Conservation (phyloP, 2,888 invertebrate species). For the Rhagonycha fulva region DNA sequence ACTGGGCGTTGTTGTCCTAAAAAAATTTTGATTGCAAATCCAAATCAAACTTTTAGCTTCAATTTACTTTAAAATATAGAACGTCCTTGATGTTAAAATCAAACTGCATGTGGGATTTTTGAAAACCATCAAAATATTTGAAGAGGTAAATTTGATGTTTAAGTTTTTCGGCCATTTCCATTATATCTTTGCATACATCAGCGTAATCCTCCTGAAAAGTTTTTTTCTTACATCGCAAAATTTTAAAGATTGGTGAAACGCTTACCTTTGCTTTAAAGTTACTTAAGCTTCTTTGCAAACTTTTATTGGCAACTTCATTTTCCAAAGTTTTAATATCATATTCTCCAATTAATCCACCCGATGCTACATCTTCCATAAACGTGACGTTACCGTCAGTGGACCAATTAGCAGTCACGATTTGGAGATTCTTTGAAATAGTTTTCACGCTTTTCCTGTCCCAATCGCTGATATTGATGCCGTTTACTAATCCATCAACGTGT, state of each 20-base stretch:
- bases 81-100: conserved; percentile 41
- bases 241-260: conserved; percentile 2
- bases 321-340: conserved; percentile 45
- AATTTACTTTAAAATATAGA: conserved; percentile 45
- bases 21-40: conserved; percentile 21
- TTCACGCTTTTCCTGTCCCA: conserved; percentile 55
- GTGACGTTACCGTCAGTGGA: conserved; percentile 50
- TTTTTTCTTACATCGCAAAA: not conserved
- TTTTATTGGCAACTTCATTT: conserved; percentile 41
- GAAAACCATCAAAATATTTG: conserved; percentile 57
- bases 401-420: conserved; percentile 58
- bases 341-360: conserved; percentile 48
- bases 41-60: not conserved
- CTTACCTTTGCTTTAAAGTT: conserved; percentile 45
- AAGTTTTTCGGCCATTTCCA: conserved; percentile 41
- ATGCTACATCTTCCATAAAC: conserved; percentile 49
- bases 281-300: conserved; percentile 36
- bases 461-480: conserved; percentile 53
- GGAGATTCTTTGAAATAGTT: conserved; percentile 43
- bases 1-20: conserved; percentile 42
- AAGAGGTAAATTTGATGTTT: conserved; percentile 55
- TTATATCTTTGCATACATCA: conserved; percentile 47
- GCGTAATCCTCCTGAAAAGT: conserved; percentile 46
- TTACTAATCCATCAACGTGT: conserved; percentile 40
- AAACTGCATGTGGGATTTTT: conserved; percentile 41